These are phyloP conservation scores for Papilio aristodemus DNA, from an alignment of 1,140 invertebrate genomes.

Conservation along the genomic window DNA sequence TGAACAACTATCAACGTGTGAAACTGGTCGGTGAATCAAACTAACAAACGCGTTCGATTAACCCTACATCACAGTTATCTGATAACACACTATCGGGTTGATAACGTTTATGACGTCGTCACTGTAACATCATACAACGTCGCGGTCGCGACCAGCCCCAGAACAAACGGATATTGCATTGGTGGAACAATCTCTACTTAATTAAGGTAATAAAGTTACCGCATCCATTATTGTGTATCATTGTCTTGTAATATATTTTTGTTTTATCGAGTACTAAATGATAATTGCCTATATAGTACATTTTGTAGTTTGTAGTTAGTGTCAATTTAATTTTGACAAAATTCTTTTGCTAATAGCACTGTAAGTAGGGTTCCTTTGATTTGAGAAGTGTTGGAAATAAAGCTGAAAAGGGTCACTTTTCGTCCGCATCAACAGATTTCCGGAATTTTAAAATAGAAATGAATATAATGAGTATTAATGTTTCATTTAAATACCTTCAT, in stretches of 20 bases:
- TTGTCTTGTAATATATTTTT: not conserved
- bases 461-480: no score
- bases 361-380: no score
- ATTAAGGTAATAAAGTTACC: not conserved
- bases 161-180: not conserved
- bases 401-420: no score
- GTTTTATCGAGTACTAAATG: not conserved
- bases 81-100: constrained; percentile 47
- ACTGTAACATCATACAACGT: constrained; percentile 36
- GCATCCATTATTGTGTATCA: not conserved
- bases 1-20: constrained; percentile 24
- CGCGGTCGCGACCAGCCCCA: no score
- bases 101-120: constrained; percentile 61
- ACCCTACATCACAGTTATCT: constrained; percentile 63
- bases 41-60: constrained; percentile 66
- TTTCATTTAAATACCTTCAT: no score
- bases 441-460: no score
- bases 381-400: no score
- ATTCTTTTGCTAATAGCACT: no score
- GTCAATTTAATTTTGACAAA: no score
- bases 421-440: no score
- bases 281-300: no score
- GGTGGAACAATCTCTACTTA: constrained; percentile 16
- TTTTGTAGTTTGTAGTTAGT: no score
- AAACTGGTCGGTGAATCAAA: constrained; percentile 47